Evolutionary conservation across 1,140 invertebrate species (phyloP).

Genomic region (Schmidtea mediterranea): DNA sequence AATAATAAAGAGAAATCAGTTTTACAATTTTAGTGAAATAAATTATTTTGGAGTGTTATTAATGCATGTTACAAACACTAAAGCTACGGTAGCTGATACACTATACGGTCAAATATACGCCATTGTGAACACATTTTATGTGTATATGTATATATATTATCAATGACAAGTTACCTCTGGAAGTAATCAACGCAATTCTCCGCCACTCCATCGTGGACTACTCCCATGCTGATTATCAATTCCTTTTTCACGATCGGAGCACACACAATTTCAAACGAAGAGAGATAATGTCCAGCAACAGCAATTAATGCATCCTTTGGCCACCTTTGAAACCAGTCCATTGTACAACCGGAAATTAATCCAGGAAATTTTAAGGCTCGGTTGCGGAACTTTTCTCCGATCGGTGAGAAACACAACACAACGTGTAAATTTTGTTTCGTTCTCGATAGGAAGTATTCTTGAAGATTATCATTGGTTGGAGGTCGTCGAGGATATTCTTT

Average conservation of each 20-base stretch:
- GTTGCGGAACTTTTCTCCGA: slow-evolving; percentile 33
- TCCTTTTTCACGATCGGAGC: slow-evolving; percentile 58
- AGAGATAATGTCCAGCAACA: slow-evolving; percentile 65
- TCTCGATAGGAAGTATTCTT: slow-evolving; percentile 67
- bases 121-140: no score
- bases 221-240: slow-evolving; percentile 40
- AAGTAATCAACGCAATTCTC: slow-evolving; percentile 59
- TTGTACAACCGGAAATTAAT: slow-evolving; percentile 74
- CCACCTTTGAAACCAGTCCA: slow-evolving; percentile 93
- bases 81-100: no score
- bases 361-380: slow-evolving; percentile 71
- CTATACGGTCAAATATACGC: no score
- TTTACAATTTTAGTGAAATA: no score
- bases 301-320: slow-evolving; percentile 70
- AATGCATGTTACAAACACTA: no score
- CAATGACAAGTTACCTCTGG: no score
- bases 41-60: no score
- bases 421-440: slow-evolving; percentile 76
- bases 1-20: no score
- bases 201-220: slow-evolving; percentile 71
- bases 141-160: no score
- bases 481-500: slow-evolving; percentile 54
- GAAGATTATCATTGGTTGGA: slow-evolving; percentile 60
- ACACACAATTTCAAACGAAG: slow-evolving; percentile 63
- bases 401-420: slow-evolving; percentile 79